Percentiles rank a stretch among this genome's conserved stretches.
Evolutionary conservation across 1,140 invertebrate genomes (phyloP).

Genomic region (Drosophila nikananu): DNA sequence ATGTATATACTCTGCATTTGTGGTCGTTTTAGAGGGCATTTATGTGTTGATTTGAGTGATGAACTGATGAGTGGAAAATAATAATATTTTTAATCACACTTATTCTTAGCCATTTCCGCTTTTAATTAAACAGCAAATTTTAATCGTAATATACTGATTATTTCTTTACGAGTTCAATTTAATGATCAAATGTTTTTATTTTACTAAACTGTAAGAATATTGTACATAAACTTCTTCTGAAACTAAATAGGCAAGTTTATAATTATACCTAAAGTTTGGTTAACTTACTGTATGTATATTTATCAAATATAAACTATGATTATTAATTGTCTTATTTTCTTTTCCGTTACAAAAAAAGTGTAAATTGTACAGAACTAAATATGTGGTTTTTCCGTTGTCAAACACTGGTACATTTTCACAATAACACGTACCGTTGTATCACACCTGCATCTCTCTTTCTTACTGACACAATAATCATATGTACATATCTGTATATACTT

Average conservation of each 20-base stretch:
- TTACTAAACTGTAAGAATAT: not conserved
- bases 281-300: not conserved
- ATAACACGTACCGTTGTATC: constrained; percentile 25
- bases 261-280: not conserved
- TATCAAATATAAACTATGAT: not conserved
- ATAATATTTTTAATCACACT: not conserved
- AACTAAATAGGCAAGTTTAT: not conserved
- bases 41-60: not conserved
- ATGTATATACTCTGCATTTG: not conserved
- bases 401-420: constrained; percentile 4
- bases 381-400: constrained; percentile 13
- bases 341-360: not conserved
- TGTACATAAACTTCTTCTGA: not conserved
- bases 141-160: not conserved
- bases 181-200: not conserved
- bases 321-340: constrained; percentile 6
- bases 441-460: constrained; percentile 39
- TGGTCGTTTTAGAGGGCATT: not conserved
- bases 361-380: constrained; percentile 22
- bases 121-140: not conserved
- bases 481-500: constrained; percentile 46
- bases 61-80: not conserved
- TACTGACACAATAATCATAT: constrained; percentile 35
- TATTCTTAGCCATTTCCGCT: not conserved
- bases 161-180: not conserved